phyloP scores from a whole-genome alignment of 1,140 invertebrate species.

The Zaprionus gabonicus region DNA sequence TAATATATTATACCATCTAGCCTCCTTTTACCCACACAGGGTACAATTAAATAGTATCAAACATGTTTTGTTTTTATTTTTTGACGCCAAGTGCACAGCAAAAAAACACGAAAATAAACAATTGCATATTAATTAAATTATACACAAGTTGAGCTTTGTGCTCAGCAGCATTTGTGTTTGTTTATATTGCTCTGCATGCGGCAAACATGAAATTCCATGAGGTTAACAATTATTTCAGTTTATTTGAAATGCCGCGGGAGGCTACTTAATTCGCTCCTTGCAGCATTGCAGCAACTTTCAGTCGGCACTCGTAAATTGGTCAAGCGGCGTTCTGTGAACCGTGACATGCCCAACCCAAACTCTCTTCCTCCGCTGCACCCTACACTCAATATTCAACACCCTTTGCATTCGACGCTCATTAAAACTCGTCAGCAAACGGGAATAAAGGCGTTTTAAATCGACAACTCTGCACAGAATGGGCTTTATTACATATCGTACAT shows the following conservation, averaged over 20 bases:
- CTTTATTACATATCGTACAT: slow-evolving; percentile 24
- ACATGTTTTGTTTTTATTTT: slow-evolving; percentile 13
- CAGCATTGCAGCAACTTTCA: slow-evolving; percentile 1
- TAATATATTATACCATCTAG: no score
- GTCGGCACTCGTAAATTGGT: slow-evolving; percentile 50
- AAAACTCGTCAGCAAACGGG: slow-evolving; percentile 57
- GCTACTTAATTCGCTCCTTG: slow-evolving; percentile 20
- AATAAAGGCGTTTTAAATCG: slow-evolving; percentile 51
- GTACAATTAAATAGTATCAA: slow-evolving; percentile 28
- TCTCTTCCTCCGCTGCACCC: not conserved
- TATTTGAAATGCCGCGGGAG: slow-evolving; percentile 10
- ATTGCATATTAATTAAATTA: slow-evolving; percentile 65
- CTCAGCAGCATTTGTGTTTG: slow-evolving; percentile 15
- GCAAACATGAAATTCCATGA: slow-evolving; percentile 35
- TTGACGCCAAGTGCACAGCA: not conserved
- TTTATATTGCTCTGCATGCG: slow-evolving; percentile 26
- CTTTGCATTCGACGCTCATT: slow-evolving; percentile 46
- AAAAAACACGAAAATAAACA: slow-evolving; percentile 29
- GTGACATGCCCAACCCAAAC: not conserved
- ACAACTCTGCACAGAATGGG: slow-evolving; percentile 14
- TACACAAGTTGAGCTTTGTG: slow-evolving; percentile 23
- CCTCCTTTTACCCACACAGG: not conserved
- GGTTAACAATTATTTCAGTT: slow-evolving; percentile 48
- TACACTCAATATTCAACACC: slow-evolving; percentile 3
- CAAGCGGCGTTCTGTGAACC: slow-evolving; percentile 51